Conservation (phyloP, 2,797 vertebrate genomes). For the Helostoma temminkii region DNA sequence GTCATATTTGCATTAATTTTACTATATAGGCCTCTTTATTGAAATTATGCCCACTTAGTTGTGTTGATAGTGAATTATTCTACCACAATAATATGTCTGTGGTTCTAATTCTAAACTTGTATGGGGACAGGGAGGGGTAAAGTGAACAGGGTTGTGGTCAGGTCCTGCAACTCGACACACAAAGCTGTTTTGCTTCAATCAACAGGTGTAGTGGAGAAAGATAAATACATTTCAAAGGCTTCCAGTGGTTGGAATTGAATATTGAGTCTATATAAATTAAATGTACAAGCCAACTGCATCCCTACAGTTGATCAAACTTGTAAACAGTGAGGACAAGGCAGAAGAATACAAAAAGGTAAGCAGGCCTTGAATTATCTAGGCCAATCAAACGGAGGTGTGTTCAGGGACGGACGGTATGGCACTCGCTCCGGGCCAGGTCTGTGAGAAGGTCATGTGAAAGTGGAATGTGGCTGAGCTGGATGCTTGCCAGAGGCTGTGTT, state of each 20-base stretch:
- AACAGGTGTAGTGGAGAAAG: too few relatives aligned
- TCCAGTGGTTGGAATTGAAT: conserved; percentile 9
- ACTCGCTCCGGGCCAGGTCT: conserved; percentile 64
- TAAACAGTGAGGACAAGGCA: conserved; percentile 48
- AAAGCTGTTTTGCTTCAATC: too few relatives aligned
- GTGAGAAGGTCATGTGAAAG: conserved; percentile 75
- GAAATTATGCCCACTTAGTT: too few relatives aligned
- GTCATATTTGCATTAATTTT: too few relatives aligned
- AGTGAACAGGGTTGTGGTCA: too few relatives aligned
- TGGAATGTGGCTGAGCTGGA: conserved; percentile 71
- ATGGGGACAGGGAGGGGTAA: too few relatives aligned
- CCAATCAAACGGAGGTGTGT: conserved; percentile 64
- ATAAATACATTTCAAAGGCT: conserved; percentile 32
- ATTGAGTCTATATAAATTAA: conserved; percentile 52
- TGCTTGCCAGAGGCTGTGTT: conserved; percentile 55
- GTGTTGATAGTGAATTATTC: too few relatives aligned
- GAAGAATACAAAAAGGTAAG: conserved; percentile 35
- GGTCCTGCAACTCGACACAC: too few relatives aligned
- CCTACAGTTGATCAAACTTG: conserved; percentile 63
- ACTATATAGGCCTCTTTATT: too few relatives aligned
- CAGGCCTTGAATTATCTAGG: conserved; percentile 61
- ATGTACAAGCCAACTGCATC: conserved; percentile 61
- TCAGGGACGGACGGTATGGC: conserved; percentile 39
- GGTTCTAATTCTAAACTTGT: too few relatives aligned
- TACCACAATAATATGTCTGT: too few relatives aligned